These are phyloP conservation scores for Tenthredo notha DNA, from an alignment of 2,888 invertebrate genomes.

Conservation along the genomic window DNA sequence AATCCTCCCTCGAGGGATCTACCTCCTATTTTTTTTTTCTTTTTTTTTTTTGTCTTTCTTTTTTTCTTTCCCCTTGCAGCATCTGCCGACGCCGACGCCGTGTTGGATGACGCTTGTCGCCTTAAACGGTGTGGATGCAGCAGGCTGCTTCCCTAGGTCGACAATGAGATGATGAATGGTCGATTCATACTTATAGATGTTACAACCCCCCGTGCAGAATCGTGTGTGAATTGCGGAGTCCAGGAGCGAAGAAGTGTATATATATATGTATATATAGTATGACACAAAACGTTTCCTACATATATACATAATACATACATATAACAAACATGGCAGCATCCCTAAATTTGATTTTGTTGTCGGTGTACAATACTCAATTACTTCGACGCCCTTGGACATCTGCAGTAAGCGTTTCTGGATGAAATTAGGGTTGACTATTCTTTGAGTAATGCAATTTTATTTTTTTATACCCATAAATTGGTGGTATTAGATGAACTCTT, in stretches of 20 bases:
- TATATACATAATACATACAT: not conserved
- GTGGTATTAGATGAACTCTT: not conserved
- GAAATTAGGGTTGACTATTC: not conserved
- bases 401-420: conserved; percentile 55
- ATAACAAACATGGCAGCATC: conserved; percentile 44
- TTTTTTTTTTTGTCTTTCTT: not conserved
- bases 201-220: not conserved
- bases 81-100: conserved; percentile 35
- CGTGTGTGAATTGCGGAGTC: conserved; percentile 21
- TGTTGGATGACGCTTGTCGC: conserved; percentile 34
- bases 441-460: not conserved
- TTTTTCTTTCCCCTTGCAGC: not conserved
- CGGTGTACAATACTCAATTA: conserved; percentile 77
- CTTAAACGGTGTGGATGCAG: conserved; percentile 47
- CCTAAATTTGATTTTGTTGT: conserved; percentile 74
- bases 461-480: not conserved
- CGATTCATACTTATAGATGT: not conserved
- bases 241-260: not conserved
- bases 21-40: conserved; percentile 5
- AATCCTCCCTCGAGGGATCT: conserved; percentile 4
- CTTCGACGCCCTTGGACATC: conserved; percentile 65
- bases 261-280: not conserved
- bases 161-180: conserved; percentile 48
- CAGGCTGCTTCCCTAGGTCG: conserved; percentile 6
- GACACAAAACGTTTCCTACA: not conserved